These are phyloP conservation scores for Carassius carassius DNA, from an alignment of 2,113 vertebrate species.

Conservation along the genomic window DNA sequence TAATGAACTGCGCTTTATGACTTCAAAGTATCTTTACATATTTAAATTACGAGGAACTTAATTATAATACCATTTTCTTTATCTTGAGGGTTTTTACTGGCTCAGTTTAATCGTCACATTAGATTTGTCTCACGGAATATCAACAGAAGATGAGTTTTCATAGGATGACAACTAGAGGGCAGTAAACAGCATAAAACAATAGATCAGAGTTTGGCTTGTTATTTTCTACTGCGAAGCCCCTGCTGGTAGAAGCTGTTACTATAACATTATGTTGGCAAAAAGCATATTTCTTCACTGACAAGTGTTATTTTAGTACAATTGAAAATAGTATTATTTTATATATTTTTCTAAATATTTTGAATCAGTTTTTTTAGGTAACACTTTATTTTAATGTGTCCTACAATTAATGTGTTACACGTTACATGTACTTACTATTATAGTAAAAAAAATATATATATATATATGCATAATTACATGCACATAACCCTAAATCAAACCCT, in stretches of 20 bases:
- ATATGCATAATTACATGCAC: too few species aligned
- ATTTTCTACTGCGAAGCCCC: not conserved
- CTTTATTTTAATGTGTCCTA: too few species aligned
- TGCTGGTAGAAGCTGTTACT: not conserved
- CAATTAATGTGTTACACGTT: too few species aligned
- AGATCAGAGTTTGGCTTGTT: not conserved
- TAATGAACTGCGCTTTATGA: too few species aligned
- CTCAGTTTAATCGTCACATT: not conserved
- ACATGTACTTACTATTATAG: too few species aligned
- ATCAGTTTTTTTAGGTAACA: too few species aligned
- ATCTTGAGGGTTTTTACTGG: not conserved
- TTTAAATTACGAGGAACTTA: not conserved
- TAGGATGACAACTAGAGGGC: slow-evolving; percentile 67
- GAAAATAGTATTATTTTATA: too few species aligned
- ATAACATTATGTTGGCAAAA: not conserved
- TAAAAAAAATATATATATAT: too few species aligned
- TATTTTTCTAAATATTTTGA: too few species aligned
- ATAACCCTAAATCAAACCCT: too few species aligned
- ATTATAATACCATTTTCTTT: not conserved
- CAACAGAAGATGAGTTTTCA: not conserved
- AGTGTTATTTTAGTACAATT: too few species aligned
- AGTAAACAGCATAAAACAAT: slow-evolving; percentile 51
- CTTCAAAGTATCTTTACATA: not conserved
- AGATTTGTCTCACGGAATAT: not conserved
- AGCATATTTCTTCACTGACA: not conserved